Evolutionary conservation across 2,113 vertebrate genomes (phyloP).

Genomic region (Dipodomys stephensi): DNA sequence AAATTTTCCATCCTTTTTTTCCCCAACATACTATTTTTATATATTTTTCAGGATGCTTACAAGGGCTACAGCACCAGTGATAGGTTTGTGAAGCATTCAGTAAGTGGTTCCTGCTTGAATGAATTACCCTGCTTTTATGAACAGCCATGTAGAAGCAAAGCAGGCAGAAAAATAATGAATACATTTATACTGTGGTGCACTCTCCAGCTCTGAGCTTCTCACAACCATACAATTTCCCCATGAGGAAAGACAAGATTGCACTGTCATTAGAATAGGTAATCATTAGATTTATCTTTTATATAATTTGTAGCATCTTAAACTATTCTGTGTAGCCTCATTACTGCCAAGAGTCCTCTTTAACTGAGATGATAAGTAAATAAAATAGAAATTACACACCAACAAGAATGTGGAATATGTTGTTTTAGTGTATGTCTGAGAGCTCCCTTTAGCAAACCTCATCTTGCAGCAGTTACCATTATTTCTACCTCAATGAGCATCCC

Average conservation of each 20-base stretch:
- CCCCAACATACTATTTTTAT: conserved; percentile 76
- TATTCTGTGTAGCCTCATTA: conserved; percentile 88
- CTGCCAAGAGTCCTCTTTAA: conserved; percentile 90
- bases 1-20: conserved; percentile 73
- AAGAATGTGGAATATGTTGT: conserved; percentile 86
- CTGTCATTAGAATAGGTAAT: conserved; percentile 88
- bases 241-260: conserved; percentile 82
- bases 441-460: conserved; percentile 88
- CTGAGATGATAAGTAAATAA: conserved; percentile 91
- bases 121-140: conserved; percentile 83
- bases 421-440: conserved; percentile 88
- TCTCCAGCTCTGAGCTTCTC: conserved; percentile 81
- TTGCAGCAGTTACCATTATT: conserved; percentile 89
- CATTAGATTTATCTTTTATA: conserved; percentile 89
- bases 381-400: conserved; percentile 89
- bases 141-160: conserved; percentile 80
- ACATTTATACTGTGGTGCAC: conserved; percentile 76
- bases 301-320: conserved; percentile 88
- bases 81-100: conserved; percentile 83
- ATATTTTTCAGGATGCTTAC: conserved; percentile 76
- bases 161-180: conserved; percentile 86
- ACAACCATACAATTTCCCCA: conserved; percentile 84
- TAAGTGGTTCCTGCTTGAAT: conserved; percentile 82
- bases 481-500: conserved; percentile 90
- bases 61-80: conserved; percentile 73